Evolutionary conservation across 2,113 vertebrate species (phyloP).

Genomic region (Athene noctua): DNA sequence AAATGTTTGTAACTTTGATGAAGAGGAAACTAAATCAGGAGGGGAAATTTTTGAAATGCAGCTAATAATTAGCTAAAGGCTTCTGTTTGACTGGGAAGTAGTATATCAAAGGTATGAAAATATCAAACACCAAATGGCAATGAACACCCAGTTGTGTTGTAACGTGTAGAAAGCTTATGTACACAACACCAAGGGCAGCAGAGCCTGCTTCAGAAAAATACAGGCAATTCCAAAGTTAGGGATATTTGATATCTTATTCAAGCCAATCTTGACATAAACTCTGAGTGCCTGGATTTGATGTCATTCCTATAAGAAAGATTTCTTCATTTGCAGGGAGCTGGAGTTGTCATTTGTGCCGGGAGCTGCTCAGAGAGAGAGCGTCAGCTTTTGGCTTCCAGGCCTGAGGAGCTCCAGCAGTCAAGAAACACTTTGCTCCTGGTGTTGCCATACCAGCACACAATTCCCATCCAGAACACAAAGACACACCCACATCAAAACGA

Average conservation of each 20-base stretch:
- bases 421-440: constrained; percentile 49
- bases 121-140: background rate
- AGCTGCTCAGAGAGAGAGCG: constrained; percentile 92
- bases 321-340: constrained; percentile 86
- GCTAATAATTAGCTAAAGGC: background rate
- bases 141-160: background rate
- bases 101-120: background rate
- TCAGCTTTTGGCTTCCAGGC: constrained; percentile 85
- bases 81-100: background rate
- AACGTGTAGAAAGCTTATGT: background rate
- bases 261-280: background rate
- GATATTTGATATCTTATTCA: background rate
- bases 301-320: constrained; percentile 22
- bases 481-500: constrained; percentile 23
- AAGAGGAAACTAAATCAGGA: background rate
- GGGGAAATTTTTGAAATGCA: background rate
- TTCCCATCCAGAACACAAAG: constrained; percentile 44
- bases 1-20: constrained; percentile 2
- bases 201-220: background rate
- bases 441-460: constrained; percentile 61
- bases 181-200: background rate
- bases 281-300: background rate
- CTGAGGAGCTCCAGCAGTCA: constrained; percentile 57
- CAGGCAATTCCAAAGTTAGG: background rate
- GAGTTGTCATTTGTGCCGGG: constrained; percentile 97